A percentile compares a stretch with the other conserved stretches of the same genome.
These are phyloP conservation scores for Dolichoris vasculosae DNA, from an alignment of 1,140 invertebrate genomes.

Conservation along the genomic window DNA sequence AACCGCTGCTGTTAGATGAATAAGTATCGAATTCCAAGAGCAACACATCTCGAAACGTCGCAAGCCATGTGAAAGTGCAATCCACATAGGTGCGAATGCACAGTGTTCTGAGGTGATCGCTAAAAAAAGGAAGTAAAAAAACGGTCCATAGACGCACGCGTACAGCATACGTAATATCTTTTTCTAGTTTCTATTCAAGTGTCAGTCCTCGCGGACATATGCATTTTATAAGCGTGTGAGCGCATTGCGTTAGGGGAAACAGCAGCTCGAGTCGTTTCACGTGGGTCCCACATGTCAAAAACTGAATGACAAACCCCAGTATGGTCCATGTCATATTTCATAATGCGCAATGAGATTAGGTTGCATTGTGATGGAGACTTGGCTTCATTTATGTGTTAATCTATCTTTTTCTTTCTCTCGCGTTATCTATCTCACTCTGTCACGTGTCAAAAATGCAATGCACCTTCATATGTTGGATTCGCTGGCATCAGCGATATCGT, in stretches of 20 bases:
- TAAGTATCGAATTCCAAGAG: neutral
- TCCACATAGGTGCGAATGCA: neutral
- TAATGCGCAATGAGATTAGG: conserved; percentile 68
- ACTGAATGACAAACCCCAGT: conserved; percentile 63
- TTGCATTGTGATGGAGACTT: conserved; percentile 63
- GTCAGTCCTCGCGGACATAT: conserved; percentile 55
- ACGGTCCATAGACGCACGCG: conserved; percentile 38
- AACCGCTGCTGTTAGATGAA: neutral
- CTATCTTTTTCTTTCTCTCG: conserved; percentile 44
- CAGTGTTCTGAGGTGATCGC: neutral
- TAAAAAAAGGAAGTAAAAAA: conserved; percentile 12
- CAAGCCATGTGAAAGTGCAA: neutral
- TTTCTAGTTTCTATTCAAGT: conserved; percentile 59
- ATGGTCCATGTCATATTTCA: conserved; percentile 68
- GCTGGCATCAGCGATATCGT: conserved; percentile 28
- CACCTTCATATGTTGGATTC: conserved; percentile 43
- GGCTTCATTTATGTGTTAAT: conserved; percentile 69
- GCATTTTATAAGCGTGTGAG: neutral
- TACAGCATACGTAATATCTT: conserved; percentile 63
- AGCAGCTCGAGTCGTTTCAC: neutral
- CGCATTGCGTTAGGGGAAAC: neutral
- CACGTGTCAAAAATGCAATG: conserved; percentile 10
- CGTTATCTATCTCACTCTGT: neutral
- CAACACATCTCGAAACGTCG: neutral
- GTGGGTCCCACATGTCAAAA: conserved; percentile 50